Percentiles rank a stretch among this genome's conserved stretches.
Evolutionary conservation across 2,797 vertebrate genomes (phyloP).

Genomic region (Peromyscus aztecus): DNA sequence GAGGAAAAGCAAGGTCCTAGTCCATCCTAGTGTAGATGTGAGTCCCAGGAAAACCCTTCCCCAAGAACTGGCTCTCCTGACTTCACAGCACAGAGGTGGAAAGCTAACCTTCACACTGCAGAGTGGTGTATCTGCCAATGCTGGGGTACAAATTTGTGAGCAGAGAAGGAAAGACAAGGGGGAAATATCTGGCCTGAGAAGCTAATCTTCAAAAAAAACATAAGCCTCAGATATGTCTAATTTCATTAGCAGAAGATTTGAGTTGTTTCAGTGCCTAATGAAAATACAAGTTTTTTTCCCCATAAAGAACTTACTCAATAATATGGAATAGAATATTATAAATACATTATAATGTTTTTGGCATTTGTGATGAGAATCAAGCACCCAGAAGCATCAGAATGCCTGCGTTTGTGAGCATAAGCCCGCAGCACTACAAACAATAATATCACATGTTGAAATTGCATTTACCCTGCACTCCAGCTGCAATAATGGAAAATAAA

Average conservation of each 20-base stretch:
- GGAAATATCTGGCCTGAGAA: background rate
- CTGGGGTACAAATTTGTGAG: background rate
- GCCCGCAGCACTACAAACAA: background rate
- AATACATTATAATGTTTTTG: background rate
- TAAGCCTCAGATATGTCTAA: background rate
- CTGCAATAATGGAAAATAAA: slow-evolving; percentile 57
- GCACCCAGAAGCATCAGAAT: background rate
- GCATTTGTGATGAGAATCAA: background rate
- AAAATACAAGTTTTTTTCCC: background rate
- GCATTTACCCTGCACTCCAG: background rate
- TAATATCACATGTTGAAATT: background rate
- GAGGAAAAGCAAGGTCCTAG: background rate
- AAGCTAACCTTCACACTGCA: background rate
- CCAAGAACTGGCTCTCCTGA: no score
- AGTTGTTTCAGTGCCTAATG: background rate
- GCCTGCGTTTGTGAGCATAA: background rate
- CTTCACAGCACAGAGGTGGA: background rate
- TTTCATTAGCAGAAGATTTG: background rate
- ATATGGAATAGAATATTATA: slow-evolving; percentile 18
- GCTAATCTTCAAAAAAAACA: background rate
- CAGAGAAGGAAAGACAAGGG: background rate
- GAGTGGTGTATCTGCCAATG: background rate
- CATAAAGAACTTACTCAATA: background rate
- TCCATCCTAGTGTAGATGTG: background rate
- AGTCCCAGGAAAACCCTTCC: background rate